These are phyloP conservation scores for Hydrolagus affinis DNA, from an alignment of 2,113 vertebrate species.

Conservation along the genomic window DNA sequence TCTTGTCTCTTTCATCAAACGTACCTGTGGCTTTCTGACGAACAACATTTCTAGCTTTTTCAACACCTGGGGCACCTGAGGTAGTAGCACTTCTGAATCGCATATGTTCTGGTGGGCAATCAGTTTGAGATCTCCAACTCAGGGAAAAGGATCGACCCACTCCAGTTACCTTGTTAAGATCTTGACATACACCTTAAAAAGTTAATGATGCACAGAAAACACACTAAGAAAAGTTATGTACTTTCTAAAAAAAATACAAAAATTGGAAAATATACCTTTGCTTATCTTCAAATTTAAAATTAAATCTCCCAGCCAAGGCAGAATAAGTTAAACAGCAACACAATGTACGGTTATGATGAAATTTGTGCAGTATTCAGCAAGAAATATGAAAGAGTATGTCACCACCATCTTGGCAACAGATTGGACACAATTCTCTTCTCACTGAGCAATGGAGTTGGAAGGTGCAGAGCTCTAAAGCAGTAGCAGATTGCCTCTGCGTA, in stretches of 20 bases:
- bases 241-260: neutral
- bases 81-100: conserved; percentile 90
- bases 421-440: no score
- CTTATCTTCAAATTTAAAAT: no score
- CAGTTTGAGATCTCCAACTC: conserved; percentile 83
- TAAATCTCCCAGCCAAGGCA: no score
- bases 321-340: no score
- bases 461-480: no score
- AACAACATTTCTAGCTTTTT: conserved; percentile 86
- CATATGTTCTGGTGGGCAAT: conserved; percentile 78
- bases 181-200: conserved; percentile 66
- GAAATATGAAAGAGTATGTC: no score
- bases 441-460: no score
- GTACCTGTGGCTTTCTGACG: conserved; percentile 88
- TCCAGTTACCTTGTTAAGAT: conserved; percentile 70
- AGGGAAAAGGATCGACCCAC: conserved; percentile 88
- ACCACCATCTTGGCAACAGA: no score
- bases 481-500: no score
- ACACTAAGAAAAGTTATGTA: neutral
- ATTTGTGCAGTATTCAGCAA: no score
- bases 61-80: conserved; percentile 84
- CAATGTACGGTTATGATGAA: no score
- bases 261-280: no score
- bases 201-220: conserved; percentile 7
- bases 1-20: conserved; percentile 24